phyloP scores from a whole-genome alignment of 2,797 vertebrate genomes.

The Potorous gilbertii region DNA sequence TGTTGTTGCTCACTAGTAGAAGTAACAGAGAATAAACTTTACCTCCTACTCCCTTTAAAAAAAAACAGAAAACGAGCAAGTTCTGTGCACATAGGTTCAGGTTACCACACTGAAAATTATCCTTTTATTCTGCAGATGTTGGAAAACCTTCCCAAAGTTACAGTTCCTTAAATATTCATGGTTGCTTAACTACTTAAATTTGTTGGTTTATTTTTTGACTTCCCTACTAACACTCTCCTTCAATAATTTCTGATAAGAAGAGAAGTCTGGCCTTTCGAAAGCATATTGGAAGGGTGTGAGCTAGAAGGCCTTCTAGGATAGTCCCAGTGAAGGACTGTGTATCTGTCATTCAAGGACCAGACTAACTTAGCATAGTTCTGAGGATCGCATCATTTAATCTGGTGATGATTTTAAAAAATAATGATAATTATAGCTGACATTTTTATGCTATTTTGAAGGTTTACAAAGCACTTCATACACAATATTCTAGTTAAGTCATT shows the following conservation, averaged over 20 bases:
- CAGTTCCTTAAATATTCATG: not conserved
- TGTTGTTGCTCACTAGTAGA: constrained; percentile 64
- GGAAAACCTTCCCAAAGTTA: not conserved
- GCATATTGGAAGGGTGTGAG: not conserved
- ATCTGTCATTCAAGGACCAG: not conserved
- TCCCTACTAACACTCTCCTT: not conserved
- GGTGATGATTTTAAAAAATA: not conserved
- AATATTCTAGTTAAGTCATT: not conserved
- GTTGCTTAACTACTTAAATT: not conserved
- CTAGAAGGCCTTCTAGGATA: not conserved
- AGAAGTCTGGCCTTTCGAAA: not conserved
- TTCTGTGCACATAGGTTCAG: not conserved
- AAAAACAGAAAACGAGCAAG: not conserved
- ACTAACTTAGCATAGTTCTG: not conserved
- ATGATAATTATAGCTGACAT: not conserved
- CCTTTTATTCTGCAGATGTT: not conserved
- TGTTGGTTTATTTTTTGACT: not conserved
- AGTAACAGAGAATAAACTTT: constrained; percentile 69
- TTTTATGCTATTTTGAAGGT: not conserved
- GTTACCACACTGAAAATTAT: not conserved
- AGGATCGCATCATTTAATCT: not conserved
- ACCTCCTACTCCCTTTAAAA: constrained; percentile 62
- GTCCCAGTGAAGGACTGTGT: not conserved
- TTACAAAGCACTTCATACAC: not conserved
- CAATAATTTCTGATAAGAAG: not conserved